Conservation (phyloP, 1,140 invertebrate genomes). For the Meloidogyne exigua region DNA sequence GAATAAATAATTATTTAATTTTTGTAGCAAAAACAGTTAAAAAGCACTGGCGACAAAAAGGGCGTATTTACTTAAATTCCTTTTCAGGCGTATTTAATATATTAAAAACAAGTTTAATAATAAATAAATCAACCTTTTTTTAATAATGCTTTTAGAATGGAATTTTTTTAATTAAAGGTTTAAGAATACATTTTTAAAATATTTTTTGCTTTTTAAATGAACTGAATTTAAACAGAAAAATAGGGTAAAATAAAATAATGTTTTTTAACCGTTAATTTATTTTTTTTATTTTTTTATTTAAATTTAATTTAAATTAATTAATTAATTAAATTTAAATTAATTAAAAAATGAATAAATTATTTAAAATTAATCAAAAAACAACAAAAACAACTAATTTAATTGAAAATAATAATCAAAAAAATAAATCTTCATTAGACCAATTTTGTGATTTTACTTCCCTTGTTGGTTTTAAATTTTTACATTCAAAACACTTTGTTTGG, state of each 20-base stretch:
- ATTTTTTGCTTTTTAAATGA: not conserved
- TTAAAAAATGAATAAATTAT: too few species aligned
- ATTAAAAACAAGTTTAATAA: not conserved
- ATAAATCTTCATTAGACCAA: conserved; percentile 42
- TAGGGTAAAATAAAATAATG: not conserved
- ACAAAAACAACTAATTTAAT: not conserved
- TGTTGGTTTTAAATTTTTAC: conserved; percentile 49
- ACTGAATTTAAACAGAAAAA: not conserved
- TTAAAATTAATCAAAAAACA: not conserved
- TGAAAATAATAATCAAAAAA: not conserved
- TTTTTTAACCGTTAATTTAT: too few species aligned
- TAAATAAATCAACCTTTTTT: too few species aligned
- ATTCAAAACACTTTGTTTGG: conserved; percentile 41
- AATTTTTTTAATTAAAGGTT: not conserved
- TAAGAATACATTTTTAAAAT: not conserved
- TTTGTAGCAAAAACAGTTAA: too few species aligned
- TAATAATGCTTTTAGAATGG: not conserved
- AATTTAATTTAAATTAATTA: too few species aligned
- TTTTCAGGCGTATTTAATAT: not conserved
- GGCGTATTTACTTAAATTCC: too few species aligned
- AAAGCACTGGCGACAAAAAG: too few species aligned
- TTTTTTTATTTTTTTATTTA: too few species aligned
- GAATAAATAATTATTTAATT: too few species aligned
- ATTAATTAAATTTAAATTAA: too few species aligned
- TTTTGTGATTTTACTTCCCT: conserved; percentile 51